Conservation (phyloP, 2,888 invertebrate genomes). For the Rhamnusium bicolor region DNA sequence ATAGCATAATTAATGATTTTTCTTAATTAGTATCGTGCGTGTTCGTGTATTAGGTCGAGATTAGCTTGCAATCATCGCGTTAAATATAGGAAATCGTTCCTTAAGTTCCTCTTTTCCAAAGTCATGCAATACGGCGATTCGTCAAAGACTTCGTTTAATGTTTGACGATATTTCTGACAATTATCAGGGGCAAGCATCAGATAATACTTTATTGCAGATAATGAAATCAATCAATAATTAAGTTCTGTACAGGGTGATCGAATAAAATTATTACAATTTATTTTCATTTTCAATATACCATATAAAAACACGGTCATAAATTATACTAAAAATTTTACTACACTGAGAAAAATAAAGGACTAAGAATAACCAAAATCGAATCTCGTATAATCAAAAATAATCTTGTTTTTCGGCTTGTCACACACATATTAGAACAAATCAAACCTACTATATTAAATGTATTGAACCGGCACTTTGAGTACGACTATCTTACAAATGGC, state of each 20-base stretch:
- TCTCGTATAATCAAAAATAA: too few relatives aligned
- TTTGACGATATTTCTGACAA: slow-evolving; percentile 63
- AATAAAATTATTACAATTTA: too few relatives aligned
- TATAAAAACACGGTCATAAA: too few relatives aligned
- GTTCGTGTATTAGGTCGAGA: slow-evolving; percentile 59
- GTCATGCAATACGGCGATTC: slow-evolving; percentile 67
- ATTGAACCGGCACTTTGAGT: too few relatives aligned
- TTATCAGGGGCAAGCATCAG: slow-evolving; percentile 51
- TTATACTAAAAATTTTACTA: too few relatives aligned
- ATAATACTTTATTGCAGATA: slow-evolving; percentile 34
- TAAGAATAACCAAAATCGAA: too few relatives aligned
- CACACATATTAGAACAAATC: too few relatives aligned
- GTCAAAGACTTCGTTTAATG: slow-evolving; percentile 67
- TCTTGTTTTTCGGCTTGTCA: too few relatives aligned
- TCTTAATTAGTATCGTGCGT: slow-evolving; percentile 70
- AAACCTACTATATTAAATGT: too few relatives aligned
- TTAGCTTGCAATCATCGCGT: slow-evolving; percentile 56
- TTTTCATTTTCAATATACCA: too few relatives aligned
- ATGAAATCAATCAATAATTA: slow-evolving; percentile 40
- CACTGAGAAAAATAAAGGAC: too few relatives aligned
- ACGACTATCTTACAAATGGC: too few relatives aligned
- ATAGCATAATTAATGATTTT: slow-evolving; percentile 68
- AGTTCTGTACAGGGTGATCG: background rate
- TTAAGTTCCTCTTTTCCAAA: slow-evolving; percentile 58
- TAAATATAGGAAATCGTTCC: slow-evolving; percentile 64